Evolutionary conservation across 1,140 invertebrate species (phyloP).

Genomic region (Neuroterus valhalla): DNA sequence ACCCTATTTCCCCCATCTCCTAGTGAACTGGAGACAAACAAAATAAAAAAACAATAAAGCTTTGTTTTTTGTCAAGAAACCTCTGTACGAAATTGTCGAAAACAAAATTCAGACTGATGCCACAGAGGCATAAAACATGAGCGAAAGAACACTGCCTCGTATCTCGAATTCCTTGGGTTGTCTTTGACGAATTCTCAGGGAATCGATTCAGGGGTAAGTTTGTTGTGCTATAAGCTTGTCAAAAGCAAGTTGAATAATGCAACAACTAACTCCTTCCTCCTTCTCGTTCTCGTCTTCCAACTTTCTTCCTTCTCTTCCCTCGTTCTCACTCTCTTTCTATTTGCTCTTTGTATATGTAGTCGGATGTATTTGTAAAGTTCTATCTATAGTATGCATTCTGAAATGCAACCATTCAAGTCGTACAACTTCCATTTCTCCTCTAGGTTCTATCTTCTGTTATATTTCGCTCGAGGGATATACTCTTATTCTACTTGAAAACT

Average conservation of each 20-base stretch:
- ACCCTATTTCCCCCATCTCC: no score
- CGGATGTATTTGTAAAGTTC: constrained; percentile 38
- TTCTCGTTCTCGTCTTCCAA: constrained; percentile 30
- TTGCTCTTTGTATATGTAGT: constrained; percentile 37
- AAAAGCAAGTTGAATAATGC: constrained; percentile 30
- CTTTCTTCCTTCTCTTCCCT: not conserved
- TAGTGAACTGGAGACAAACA: not conserved
- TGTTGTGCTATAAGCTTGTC: constrained; percentile 29
- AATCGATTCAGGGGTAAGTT: constrained; percentile 8
- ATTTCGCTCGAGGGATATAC: not conserved
- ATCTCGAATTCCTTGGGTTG: constrained; percentile 20
- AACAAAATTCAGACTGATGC: constrained; percentile 25
- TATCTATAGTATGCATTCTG: constrained; percentile 31
- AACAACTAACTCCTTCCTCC: constrained; percentile 21
- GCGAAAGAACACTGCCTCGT: constrained; percentile 20
- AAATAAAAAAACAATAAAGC: constrained; percentile 14
- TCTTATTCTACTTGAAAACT: constrained; percentile 12
- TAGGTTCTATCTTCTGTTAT: constrained; percentile 16
- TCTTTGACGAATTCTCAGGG: constrained; percentile 20
- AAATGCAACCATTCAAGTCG: constrained; percentile 14
- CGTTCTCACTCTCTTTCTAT: constrained; percentile 29
- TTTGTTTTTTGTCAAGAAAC: constrained; percentile 11
- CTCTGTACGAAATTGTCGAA: constrained; percentile 25
- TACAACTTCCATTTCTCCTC: not conserved
- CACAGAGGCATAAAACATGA: constrained; percentile 21